Evolutionary conservation across 2,797 vertebrate genomes (phyloP).

Genomic region (Xyrichtys novacula): DNA sequence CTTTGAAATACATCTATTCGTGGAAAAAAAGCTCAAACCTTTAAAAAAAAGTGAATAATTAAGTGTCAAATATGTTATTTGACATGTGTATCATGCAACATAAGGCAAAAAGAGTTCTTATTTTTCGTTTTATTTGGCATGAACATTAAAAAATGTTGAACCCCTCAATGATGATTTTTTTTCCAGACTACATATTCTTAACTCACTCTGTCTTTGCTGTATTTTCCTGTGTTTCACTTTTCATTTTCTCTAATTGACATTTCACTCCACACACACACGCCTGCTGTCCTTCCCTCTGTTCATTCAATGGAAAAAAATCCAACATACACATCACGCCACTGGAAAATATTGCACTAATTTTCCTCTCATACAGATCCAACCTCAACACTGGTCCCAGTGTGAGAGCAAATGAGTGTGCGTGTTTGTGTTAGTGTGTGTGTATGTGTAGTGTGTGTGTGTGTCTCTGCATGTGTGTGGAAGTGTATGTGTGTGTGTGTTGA

Average conservation of each 20-base stretch:
- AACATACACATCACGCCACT: slow-evolving; percentile 31
- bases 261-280: neutral
- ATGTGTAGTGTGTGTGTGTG: slow-evolving; percentile 29
- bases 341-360: slow-evolving; percentile 67
- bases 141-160: neutral
- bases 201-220: neutral
- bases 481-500: slow-evolving; percentile 25
- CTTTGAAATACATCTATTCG: too few relatives aligned
- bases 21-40: too few relatives aligned
- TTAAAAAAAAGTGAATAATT: too few relatives aligned
- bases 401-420: slow-evolving; percentile 6
- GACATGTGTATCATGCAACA: too few relatives aligned
- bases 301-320: slow-evolving; percentile 14
- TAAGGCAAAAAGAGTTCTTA: too few relatives aligned
- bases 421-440: slow-evolving; percentile 26
- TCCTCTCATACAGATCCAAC: slow-evolving; percentile 42
- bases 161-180: neutral
- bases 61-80: too few relatives aligned
- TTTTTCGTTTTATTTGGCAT: too few relatives aligned
- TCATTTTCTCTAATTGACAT: slow-evolving; percentile 12
- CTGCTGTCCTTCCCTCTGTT: slow-evolving; percentile 25
- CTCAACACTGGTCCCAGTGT: slow-evolving; percentile 40
- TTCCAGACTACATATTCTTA: slow-evolving; percentile 24
- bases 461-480: slow-evolving; percentile 15
- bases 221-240: slow-evolving; percentile 5